Base-by-base conservation (phyloP, 1,140 invertebrate genomes). In the Bombus difficillimus region DNA sequence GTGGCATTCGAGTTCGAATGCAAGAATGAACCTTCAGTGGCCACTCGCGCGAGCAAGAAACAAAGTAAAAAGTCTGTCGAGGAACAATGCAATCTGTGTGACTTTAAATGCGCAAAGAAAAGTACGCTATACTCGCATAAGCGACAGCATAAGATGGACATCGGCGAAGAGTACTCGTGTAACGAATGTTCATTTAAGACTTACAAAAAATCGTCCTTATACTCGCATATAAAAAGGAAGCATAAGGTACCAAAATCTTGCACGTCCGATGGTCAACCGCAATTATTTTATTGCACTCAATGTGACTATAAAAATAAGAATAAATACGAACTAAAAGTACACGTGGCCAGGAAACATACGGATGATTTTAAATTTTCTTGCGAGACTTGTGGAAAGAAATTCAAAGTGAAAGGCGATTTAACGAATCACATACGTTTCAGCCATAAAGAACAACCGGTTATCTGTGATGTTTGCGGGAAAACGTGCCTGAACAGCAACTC, bases 401-500 rank as follows among this genome's bases (percentile, higher is more conserved):
- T 96, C 85, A 96, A 95, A 53, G 95, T 95, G 37, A 94, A 93
- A 37, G 95, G 95, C 4, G 94, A 97, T 88, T 93, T 98, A 79
- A 96, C 97, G 8, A 96, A 95, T 37, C 97, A 98, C 91, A 95
- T 96, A 43, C 95, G 96, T 37, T 96, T 96, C 69, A 96, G 96
- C 68, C 96, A 96, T 22, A 95, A 96, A n/a, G 96, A 96, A 83
- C 96, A 97, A 12, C 97, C 96, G 0, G 97, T 97, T 81, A 93
- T 95, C 32, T 98, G 98, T 90, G 94, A 96, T 32, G 92, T 96
- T 2, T 98, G 97, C 90, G 95, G 96, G 3, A 97, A 97, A 85
- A 94, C 93, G 0, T 95, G 94, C 68, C 80, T 93, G 10, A 95
- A 95, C 79, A 95, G 94, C 62, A 95, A 95, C 69, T 94, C 94